Evolutionary conservation across 2,797 vertebrate genomes (phyloP), one percentile per base, ranked within the genome.

Genomic region (Neoniphon sammara): DNA sequence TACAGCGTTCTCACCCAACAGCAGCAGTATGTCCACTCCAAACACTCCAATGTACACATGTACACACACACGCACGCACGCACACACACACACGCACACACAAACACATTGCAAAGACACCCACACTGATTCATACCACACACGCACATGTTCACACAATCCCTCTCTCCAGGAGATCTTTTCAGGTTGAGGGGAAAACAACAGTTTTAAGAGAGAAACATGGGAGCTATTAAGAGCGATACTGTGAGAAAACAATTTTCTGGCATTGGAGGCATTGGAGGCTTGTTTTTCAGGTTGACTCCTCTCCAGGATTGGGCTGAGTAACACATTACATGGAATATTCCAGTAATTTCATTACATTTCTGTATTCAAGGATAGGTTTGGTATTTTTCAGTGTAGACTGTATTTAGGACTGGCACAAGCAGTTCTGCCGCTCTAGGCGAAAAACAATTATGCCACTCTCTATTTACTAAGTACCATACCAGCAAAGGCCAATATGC

Each of bases 211-310:
- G 78, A 77, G 64, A 50, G 8, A 86, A 87, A 88, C 74, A 62
- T 88, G 87, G 86, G 61, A 88, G 63, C 73, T 58, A 91, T 91
- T 90, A 88, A 76, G 67, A 63, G 56, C 60, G 55, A 73, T 62
- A 67, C 68, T 66, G 70, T 66, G 74, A 62, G 47, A 71, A 78
- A 65, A 75, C 54, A 67, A 78, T 39, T 64, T 53, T 74, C 44
- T 66, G 73, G 58, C 75, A 66, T 80, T 76, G 72, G 62, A 60
- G 73, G 58, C 75, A 66, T 80, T 76, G 72, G 62, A 60, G 73
- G 64, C 36, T 2, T 64, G 49, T 54, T 70, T 59, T 77, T 65
- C 49, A 65, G 75, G 54, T 36, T 54, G 58, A 55, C 27, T 53
- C 5, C 17, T 61, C 31, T 67, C n/a, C 57, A 55, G 46, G 44